These are phyloP conservation scores for Neotoma lepida DNA, from an alignment of 2,113 vertebrate genomes.

Conservation along the genomic window DNA sequence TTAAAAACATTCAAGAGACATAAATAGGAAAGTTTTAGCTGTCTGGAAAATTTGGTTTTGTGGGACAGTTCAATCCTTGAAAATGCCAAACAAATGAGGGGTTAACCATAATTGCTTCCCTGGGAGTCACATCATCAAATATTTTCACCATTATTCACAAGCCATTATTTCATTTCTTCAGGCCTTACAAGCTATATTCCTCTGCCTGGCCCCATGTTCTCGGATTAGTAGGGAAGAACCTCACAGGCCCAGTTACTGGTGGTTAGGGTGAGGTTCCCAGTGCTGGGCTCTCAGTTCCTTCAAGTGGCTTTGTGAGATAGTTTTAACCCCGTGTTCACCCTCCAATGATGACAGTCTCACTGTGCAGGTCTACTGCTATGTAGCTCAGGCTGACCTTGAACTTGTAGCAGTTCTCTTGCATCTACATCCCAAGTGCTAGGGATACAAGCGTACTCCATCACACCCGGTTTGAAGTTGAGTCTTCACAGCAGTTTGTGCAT, in stretches of 20 bases:
- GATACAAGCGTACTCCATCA: neutral
- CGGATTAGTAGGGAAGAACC: neutral
- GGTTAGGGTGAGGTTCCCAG: neutral
- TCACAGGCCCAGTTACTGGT: neutral
- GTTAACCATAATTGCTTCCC: slow-evolving; percentile 79
- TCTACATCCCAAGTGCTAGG: neutral
- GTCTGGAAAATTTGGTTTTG: slow-evolving; percentile 78
- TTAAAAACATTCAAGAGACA: slow-evolving; percentile 63
- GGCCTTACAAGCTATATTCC: neutral
- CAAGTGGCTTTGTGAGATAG: neutral
- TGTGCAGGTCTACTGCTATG: neutral
- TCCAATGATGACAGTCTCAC: neutral
- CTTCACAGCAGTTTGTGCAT: rapidly evolving
- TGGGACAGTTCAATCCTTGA: slow-evolving; percentile 66
- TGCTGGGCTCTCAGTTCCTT: neutral
- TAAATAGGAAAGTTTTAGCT: slow-evolving; percentile 76
- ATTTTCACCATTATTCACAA: slow-evolving; percentile 73
- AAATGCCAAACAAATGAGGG: slow-evolving; percentile 81
- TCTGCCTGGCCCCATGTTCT: no score
- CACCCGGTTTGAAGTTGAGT: neutral
- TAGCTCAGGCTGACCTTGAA: neutral
- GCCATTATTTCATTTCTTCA: slow-evolving; percentile 54
- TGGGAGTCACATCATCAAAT: slow-evolving; percentile 75
- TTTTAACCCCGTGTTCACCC: neutral
- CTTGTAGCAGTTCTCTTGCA: neutral